A percentile compares a stretch with the other conserved stretches of the same genome.
Conservation (phyloP, 1,140 invertebrate species). For the Drosophila santomea region DNA sequence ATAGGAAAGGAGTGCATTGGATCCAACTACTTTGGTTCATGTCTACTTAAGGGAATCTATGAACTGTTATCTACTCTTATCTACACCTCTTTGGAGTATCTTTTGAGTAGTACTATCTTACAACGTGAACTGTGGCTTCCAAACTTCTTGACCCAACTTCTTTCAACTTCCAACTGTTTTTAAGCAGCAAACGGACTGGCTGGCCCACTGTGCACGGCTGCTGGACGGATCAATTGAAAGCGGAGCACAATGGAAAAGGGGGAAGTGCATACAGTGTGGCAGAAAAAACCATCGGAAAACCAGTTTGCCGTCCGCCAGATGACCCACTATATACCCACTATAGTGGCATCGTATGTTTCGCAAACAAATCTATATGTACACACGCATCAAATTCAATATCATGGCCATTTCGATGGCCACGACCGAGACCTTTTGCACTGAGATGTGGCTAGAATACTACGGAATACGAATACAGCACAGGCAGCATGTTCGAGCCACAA, state of each 20-base stretch:
- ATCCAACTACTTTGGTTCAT: too few species aligned
- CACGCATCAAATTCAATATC: conserved; percentile 60
- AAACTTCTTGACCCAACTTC: too few species aligned
- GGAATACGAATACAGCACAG: neutral
- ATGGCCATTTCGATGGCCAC: conserved; percentile 22
- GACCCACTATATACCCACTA: conserved; percentile 12
- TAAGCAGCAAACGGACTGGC: neutral
- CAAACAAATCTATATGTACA: neutral
- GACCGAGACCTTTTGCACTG: conserved; percentile 63
- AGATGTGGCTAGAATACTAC: neutral
- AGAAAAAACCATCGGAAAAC: conserved; percentile 15
- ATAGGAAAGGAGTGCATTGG: too few species aligned
- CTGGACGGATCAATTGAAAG: conserved; percentile 8
- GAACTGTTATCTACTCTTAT: too few species aligned
- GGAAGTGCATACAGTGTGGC: conserved; percentile 27
- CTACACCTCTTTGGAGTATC: too few species aligned
- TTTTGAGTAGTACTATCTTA: too few species aligned
- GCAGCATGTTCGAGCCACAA: too few species aligned
- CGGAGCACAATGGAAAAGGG: conserved; percentile 1
- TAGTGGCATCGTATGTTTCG: conserved; percentile 18
- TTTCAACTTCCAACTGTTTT: neutral
- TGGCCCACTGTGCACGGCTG: neutral
- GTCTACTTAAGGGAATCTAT: too few species aligned
- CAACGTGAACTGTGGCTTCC: too few species aligned
- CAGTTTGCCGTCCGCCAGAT: conserved; percentile 32